These are phyloP conservation scores for Athalia rosae DNA, from an alignment of 2,888 invertebrate species.

Conservation along the genomic window DNA sequence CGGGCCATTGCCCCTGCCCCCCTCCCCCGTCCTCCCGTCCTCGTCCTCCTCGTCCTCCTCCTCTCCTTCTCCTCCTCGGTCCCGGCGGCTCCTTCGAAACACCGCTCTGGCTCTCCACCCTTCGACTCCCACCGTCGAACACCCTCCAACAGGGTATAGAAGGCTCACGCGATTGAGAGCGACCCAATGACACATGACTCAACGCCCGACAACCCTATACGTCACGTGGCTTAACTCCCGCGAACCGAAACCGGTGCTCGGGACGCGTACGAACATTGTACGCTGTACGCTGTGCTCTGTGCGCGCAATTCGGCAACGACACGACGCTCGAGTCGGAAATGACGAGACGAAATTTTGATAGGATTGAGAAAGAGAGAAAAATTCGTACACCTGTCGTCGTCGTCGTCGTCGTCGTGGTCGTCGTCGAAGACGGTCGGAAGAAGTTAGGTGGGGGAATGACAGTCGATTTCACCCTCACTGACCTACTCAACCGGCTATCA, in stretches of 20 bases:
- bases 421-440: neutral
- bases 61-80: constrained; percentile 45
- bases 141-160: constrained; percentile 51
- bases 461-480: constrained; percentile 20
- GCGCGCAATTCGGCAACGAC: too few relatives aligned
- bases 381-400: neutral
- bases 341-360: neutral
- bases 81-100: constrained; percentile 54
- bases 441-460: neutral
- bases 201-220: constrained; percentile 66
- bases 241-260: constrained; percentile 27
- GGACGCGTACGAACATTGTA: too few relatives aligned
- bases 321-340: too few relatives aligned
- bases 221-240: constrained; percentile 53
- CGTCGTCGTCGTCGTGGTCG: constrained; percentile 3
- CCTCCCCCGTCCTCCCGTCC: constrained; percentile 51
- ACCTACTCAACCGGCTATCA: constrained; percentile 33
- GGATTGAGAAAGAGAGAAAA: neutral
- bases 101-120: constrained; percentile 44
- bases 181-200: constrained; percentile 71
- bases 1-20: constrained; percentile 70
- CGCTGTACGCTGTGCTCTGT: too few relatives aligned
- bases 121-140: constrained; percentile 19
- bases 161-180: constrained; percentile 65
- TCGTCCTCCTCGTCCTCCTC: constrained; percentile 58